phyloP scores from a whole-genome alignment of 2,888 invertebrate species.

The Cylloceria caligata region DNA sequence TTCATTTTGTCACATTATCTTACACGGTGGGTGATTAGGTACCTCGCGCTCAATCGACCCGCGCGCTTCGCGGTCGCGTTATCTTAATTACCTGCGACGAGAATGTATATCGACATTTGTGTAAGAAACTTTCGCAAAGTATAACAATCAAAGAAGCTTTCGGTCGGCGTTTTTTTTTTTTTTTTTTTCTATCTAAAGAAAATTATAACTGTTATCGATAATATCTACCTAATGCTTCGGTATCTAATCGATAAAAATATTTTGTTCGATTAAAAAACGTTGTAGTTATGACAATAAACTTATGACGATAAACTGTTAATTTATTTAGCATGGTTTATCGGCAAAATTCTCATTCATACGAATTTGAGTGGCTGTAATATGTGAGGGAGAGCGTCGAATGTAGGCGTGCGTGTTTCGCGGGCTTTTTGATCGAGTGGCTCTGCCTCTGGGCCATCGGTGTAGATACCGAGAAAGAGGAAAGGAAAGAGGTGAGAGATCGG shows the following conservation, averaged over 20 bases:
- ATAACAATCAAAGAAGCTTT: constrained; percentile 56
- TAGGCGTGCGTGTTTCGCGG: constrained; percentile 78
- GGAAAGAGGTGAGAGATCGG: constrained; percentile 36
- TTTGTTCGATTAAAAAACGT: constrained; percentile 22
- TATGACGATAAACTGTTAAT: constrained; percentile 7
- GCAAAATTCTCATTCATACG: constrained; percentile 61
- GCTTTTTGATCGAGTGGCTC: constrained; percentile 78
- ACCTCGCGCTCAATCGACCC: constrained; percentile 45
- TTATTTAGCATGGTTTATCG: constrained; percentile 53
- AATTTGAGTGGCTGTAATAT: constrained; percentile 54
- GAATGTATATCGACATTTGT: constrained; percentile 54
- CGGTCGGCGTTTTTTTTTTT: constrained; percentile 49
- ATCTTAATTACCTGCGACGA: constrained; percentile 63
- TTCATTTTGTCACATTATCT: constrained; percentile 4
- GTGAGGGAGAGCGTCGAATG: constrained; percentile 71
- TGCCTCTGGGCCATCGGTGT: constrained; percentile 69
- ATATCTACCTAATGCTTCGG: constrained; percentile 18
- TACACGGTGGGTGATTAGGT: constrained; percentile 30
- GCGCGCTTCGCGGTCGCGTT: constrained; percentile 33
- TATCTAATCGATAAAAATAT: constrained; percentile 46
- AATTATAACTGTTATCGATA: constrained; percentile 6
- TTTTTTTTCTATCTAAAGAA: constrained; percentile 19
- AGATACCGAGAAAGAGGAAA: constrained; percentile 48
- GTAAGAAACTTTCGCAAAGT: constrained; percentile 44
- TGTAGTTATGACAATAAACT: constrained; percentile 42